A percentile compares a stretch with the other conserved stretches of the same genome.
Evolutionary conservation across 2,888 invertebrate species (phyloP).

Genomic region (Sisyra nigra): DNA sequence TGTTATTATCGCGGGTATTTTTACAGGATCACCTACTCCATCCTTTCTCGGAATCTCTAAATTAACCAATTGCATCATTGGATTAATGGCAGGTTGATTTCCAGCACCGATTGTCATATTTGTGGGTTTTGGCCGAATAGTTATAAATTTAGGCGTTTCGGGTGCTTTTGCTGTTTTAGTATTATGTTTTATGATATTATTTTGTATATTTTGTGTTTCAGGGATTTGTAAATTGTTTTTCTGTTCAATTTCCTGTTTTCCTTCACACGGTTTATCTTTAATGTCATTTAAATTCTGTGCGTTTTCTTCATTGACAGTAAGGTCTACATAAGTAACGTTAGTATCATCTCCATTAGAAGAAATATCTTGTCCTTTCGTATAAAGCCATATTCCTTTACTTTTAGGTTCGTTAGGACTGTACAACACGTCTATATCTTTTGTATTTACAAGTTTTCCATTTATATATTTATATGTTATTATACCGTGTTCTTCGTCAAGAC

Average conservation of each 20-base stretch:
- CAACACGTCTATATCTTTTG: conserved; percentile 12
- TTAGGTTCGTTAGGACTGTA: neutral
- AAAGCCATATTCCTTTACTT: conserved; percentile 8
- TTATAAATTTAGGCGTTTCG: no score
- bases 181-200: no score
- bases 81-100: no score
- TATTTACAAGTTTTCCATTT: conserved; percentile 20
- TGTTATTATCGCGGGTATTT: no score
- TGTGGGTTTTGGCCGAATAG: no score
- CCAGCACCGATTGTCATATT: no score
- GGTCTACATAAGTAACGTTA: conserved; percentile 1
- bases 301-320: conserved; percentile 2
- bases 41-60: no score
- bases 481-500: conserved; percentile 17
- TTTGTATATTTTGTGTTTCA: neutral
- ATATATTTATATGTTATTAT: conserved; percentile 20
- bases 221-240: conserved; percentile 5
- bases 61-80: no score
- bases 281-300: neutral
- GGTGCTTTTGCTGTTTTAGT: no score
- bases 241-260: neutral
- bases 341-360: neutral
- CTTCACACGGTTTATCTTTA: neutral
- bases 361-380: conserved; percentile 4
- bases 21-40: no score